Conservation (phyloP, 2,797 vertebrate genomes). For the Hemibagrus guttatus region DNA sequence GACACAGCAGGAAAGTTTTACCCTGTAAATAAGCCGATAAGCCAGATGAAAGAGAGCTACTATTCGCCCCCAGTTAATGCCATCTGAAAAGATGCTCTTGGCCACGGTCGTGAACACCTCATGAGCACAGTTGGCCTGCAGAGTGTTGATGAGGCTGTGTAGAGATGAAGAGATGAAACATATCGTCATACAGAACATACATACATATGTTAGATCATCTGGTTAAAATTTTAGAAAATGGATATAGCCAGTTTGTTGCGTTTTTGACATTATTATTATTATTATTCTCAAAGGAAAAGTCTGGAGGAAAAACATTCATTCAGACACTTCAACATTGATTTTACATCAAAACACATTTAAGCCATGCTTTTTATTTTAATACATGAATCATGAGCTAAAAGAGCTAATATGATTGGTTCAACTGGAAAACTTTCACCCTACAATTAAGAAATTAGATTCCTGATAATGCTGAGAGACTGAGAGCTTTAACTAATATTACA, state of each 20-base stretch:
- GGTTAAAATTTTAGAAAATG: neutral
- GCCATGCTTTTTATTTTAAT: neutral
- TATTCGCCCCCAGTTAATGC: conserved; percentile 78
- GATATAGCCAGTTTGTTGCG: neutral
- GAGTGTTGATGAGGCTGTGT: conserved; percentile 71
- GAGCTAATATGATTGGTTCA: neutral
- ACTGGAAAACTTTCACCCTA: neutral
- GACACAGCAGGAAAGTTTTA: conserved; percentile 51
- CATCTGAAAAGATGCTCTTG: conserved; percentile 73
- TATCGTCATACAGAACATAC: neutral
- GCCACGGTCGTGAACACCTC: conserved; percentile 77
- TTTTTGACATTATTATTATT: neutral
- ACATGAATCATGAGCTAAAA: neutral
- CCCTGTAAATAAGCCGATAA: conserved; percentile 74
- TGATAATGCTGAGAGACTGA: neutral
- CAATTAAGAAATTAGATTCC: neutral
- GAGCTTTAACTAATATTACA: neutral
- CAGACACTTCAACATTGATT: too few species aligned
- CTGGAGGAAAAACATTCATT: neutral
- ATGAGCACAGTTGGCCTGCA: conserved; percentile 69
- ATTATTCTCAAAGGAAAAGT: neutral
- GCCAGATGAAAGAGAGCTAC: conserved; percentile 77
- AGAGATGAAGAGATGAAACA: neutral
- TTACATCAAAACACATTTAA: neutral
- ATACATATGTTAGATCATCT: neutral